Conservation (phyloP, 53 echinoderm and acorn worm species). For the Astropecten irregularis region DNA sequence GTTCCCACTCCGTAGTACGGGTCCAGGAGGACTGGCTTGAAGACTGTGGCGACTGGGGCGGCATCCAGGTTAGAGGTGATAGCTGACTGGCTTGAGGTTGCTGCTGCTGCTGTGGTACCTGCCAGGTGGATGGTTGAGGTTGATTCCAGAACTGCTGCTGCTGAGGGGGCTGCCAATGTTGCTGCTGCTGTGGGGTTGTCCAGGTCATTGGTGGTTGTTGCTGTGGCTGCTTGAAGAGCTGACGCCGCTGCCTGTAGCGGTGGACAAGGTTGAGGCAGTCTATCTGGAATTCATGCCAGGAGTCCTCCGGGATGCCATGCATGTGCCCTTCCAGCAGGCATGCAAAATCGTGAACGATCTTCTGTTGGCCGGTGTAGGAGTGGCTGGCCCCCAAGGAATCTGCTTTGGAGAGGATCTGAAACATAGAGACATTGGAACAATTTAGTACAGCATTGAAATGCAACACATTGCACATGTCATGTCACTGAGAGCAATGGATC, state of each 20-base stretch:
- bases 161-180: too few relatives aligned
- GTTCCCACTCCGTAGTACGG: too few relatives aligned
- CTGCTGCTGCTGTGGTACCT: too few relatives aligned
- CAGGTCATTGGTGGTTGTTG: constrained; percentile 59
- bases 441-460: constrained; percentile 51
- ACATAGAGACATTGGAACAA: constrained; percentile 55
- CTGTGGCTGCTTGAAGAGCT: constrained; percentile 55
- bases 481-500: constrained; percentile 8
- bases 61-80: too few relatives aligned
- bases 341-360: constrained; percentile 57
- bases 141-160: too few relatives aligned
- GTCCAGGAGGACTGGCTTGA: too few relatives aligned
- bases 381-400: constrained; percentile 34
- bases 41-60: too few relatives aligned
- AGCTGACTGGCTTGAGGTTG: too few relatives aligned
- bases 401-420: constrained; percentile 53
- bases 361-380: constrained; percentile 25
- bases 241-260: constrained; percentile 55
- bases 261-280: constrained; percentile 61
- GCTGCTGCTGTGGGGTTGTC: too few relatives aligned
- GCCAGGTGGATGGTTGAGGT: too few relatives aligned
- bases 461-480: constrained; percentile 6
- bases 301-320: background rate
- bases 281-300: constrained; percentile 54
- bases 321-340: constrained; percentile 64